Evolutionary conservation across 2,888 invertebrate species (phyloP), one percentile per base, ranked within the genome.

Genomic region (Trissolcus japonicus): DNA sequence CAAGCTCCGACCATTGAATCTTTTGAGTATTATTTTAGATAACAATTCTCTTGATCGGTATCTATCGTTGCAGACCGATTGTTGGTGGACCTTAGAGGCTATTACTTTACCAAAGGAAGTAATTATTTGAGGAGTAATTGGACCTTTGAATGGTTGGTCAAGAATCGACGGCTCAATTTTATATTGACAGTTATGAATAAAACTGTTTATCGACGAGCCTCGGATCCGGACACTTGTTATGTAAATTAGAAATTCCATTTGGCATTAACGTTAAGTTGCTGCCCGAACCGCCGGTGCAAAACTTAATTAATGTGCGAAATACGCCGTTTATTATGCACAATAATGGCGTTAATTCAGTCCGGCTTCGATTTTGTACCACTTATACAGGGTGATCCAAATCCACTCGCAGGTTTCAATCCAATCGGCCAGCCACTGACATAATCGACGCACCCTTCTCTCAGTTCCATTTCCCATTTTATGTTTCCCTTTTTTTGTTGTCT

Each of bases 61-160:
- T 35, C 2, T 14, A 16, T 46, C 4, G 14, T 46, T 14, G 14
- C 46, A n/a, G 16, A 9, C 4, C 6, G 16, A 16, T 46, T 46
- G 1, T 14, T 1, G 46, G 16, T 14, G 6, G n/a, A 14, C 46
- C 3, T 51, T 35, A 29, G 17, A 29, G 17, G 50, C 50, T 61
- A 56, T 69, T 62, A 40, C 56, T 69, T 55, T 61, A 21, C 41
- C 41, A 69, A 50, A 69, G 61, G 69, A 63, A 71, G 63, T 71
- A 57, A 71, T 71, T 63, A 63, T 51, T 63, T 62, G 43, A 63
- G 35, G 43, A 43, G 62, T 62, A 56, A 56, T 62, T 69, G 56
- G 56, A 14, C 35, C 62, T 69, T 61, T 69, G 54, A 62, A 41
- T 62, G 35, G 16, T 25, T 40, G 41, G 7, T 14, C 14, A 35